Conservation (phyloP, 2,888 invertebrate species). For the Aelia acuminata region DNA sequence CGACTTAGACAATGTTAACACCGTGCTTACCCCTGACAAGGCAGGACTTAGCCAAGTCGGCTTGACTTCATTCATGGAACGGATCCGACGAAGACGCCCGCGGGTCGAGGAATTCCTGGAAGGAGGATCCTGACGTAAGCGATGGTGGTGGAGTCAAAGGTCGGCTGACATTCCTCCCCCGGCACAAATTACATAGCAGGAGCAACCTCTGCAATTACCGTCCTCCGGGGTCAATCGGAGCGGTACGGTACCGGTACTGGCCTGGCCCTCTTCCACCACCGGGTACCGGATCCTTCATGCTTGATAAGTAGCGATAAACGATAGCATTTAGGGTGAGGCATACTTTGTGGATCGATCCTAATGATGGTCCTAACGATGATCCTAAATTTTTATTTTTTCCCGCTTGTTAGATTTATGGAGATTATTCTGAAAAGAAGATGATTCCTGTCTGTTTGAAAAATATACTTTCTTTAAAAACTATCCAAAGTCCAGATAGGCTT, state of each 20-base stretch:
- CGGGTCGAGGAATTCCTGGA: conserved; percentile 28
- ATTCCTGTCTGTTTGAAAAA: no score
- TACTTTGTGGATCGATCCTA: no score
- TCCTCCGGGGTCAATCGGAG: conserved; percentile 7
- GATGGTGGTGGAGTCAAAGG: conserved; percentile 63
- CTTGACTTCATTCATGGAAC: conserved; percentile 34
- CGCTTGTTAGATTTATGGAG: no score
- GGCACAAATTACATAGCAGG: conserved; percentile 52
- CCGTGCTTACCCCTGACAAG: no score
- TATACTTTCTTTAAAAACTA: no score
- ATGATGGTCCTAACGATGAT: no score
- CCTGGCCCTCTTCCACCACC: background rate
- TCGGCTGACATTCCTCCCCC: conserved; percentile 63
- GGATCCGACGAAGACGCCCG: background rate
- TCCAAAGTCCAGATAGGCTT: no score
- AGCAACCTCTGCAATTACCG: conserved; percentile 35
- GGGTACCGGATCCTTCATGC: background rate
- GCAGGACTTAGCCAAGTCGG: background rate
- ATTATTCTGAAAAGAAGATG: no score
- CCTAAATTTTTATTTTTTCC: no score
- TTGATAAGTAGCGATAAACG: no score
- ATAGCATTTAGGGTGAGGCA: no score
- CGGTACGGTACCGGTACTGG: background rate
- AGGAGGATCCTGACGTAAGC: conserved; percentile 53
- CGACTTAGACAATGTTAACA: no score